A percentile compares a stretch with the other conserved stretches of the same genome.
phyloP scores from a whole-genome alignment of 2,797 vertebrate genomes.

The Hapalemur alaotrensis region DNA sequence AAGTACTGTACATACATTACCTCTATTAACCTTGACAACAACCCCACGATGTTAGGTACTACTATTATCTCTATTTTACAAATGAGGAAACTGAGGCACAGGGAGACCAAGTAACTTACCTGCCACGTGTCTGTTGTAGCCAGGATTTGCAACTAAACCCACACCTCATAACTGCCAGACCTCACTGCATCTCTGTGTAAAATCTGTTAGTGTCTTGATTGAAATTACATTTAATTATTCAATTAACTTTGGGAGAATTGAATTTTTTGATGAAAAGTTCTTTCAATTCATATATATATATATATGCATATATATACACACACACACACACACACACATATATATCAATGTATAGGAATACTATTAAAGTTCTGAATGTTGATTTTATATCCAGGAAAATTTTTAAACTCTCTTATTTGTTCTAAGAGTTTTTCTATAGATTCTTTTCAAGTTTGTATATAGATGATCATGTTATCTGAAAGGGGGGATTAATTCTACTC shows the following conservation, averaged over 20 bases:
- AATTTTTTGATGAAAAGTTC: neutral
- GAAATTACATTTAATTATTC: neutral
- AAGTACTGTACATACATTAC: too few relatives aligned
- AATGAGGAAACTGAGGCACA: neutral
- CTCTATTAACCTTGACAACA: neutral
- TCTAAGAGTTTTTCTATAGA: neutral
- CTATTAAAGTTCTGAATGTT: neutral
- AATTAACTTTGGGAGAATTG: neutral
- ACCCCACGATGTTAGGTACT: neutral
- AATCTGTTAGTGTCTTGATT: neutral
- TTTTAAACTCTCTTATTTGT: neutral
- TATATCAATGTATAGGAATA: neutral
- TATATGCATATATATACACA: neutral
- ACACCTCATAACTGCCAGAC: neutral
- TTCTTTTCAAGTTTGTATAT: neutral
- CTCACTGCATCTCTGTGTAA: neutral
- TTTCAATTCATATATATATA: neutral
- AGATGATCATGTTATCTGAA: neutral
- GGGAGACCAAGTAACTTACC: neutral
- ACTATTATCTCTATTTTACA: neutral
- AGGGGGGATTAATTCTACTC: neutral
- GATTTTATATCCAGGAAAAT: neutral
- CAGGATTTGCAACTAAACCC: neutral
- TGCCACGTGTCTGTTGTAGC: neutral
- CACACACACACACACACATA: too few relatives aligned